phyloP scores from a whole-genome alignment of 2,888 invertebrate species.

The Eutolmus rufibarbis region DNA sequence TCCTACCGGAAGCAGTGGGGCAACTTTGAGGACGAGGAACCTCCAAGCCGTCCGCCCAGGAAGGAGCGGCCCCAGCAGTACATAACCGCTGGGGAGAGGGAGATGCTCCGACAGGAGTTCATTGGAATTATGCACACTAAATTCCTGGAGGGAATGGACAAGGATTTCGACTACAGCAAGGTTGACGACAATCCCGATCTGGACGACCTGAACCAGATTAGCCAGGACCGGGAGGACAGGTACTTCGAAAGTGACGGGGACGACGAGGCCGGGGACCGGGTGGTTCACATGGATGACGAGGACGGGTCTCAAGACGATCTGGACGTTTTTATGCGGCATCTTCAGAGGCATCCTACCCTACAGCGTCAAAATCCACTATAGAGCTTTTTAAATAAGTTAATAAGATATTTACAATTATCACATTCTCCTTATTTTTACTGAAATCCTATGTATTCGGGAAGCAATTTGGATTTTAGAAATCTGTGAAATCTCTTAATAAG shows the following conservation, averaged over 20 bases:
- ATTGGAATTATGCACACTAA: conserved; percentile 82
- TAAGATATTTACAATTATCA: too few relatives aligned
- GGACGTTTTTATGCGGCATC: conserved; percentile 75
- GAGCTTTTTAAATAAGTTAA: not conserved
- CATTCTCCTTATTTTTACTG: too few relatives aligned
- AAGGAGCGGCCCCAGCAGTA: conserved; percentile 54
- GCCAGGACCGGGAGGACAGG: conserved; percentile 86
- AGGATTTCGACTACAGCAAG: conserved; percentile 80
- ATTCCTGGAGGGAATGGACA: conserved; percentile 83
- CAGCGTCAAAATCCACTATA: not conserved
- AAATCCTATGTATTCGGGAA: too few relatives aligned
- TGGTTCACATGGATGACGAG: conserved; percentile 42
- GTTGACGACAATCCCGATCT: conserved; percentile 84
- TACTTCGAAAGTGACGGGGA: conserved; percentile 88
- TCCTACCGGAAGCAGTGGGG: conserved; percentile 65
- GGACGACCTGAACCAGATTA: conserved; percentile 76
- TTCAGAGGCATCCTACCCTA: conserved; percentile 52
- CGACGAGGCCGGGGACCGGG: conserved; percentile 61
- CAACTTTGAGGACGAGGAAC: conserved; percentile 64
- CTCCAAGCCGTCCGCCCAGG: conserved; percentile 8
- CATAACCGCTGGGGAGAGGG: conserved; percentile 69
- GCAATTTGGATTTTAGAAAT: too few relatives aligned
- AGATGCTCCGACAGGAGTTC: conserved; percentile 80
- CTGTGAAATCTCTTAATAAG: too few relatives aligned
- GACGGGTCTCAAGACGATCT: conserved; percentile 68